Base-by-base conservation (phyloP, 2,797 vertebrate species). In the Parauchenoglanis ngamensis region DNA sequence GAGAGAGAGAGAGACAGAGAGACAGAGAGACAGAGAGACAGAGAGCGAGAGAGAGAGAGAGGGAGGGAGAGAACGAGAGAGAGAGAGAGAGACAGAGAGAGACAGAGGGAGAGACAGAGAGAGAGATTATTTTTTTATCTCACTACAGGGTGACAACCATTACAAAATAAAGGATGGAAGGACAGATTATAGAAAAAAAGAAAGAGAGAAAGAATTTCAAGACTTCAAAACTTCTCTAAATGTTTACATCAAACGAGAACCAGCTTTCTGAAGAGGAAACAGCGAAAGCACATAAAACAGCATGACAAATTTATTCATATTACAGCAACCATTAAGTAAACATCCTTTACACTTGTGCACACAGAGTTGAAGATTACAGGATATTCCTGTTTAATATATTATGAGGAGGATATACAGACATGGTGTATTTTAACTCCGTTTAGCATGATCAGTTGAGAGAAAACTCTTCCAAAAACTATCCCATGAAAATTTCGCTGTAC, bases 131-230 rank as follows among this genome's bases (percentile, higher is more conserved):
- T 49, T 49, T 49, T 49, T 49, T 4, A 49, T 49, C 46, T 49
- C 35, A 35, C 35, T 35, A 35, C 35, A 35, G 46, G 46, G 46
- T 49, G 46, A 49, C 46, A 2, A 49, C 5, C 46, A 5, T 49
- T 49, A 8, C 70, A 89, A 57, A 72, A 78, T 85, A 85, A 52
- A 75, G 44, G 8, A 15, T 21, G 6, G n/a, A 11, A 61, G 6
- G 12, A 44, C 17, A 44, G 0, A 23, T 86, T 23, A 8, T 21
- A 10, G 19, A 11, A 46, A 10, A 2, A 25, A 46, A 23, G 35
- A 40, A 57, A 23, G 49, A 28, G 49, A 19, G 46, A 52, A 70
- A 7, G 23, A 8, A 28, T 6, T 35, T 31, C 5, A 70, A 72
- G 68, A 10, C 35, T 35, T 35, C 35, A 35, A 35, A 35, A 35